These are phyloP conservation scores for Himantopus leucocephalus DNA, from an alignment of 2,113 vertebrate species.

Conservation along the genomic window DNA sequence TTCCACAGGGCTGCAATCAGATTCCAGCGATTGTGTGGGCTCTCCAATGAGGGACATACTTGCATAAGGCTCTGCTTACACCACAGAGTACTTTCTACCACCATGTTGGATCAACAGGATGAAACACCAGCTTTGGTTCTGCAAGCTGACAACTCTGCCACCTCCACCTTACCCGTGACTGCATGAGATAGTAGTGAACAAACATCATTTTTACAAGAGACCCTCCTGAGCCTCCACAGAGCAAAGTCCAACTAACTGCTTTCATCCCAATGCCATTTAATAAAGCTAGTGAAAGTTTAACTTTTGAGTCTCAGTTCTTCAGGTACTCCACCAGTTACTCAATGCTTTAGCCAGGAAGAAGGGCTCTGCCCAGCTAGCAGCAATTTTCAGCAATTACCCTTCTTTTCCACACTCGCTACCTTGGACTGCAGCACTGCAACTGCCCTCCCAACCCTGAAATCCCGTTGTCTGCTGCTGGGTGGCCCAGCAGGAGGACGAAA, in stretches of 20 bases:
- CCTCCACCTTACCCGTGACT: not conserved
- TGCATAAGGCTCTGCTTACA: not conserved
- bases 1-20: not conserved
- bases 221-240: not conserved
- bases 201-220: not conserved
- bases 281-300: not conserved
- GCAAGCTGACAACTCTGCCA: not conserved
- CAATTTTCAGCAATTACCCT: not conserved
- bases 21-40: fast-evolving
- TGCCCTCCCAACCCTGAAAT: not conserved
- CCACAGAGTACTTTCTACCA: not conserved
- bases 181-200: fast-evolving
- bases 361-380: not conserved
- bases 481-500: not conserved
- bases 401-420: not conserved
- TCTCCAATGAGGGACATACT: not conserved
- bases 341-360: no score
- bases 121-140: not conserved
- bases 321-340: not conserved
- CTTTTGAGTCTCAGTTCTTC: not conserved
- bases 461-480: fast-evolving
- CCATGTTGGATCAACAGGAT: not conserved
- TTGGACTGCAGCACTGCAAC: not conserved
- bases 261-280: not conserved
- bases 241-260: not conserved